Conservation (phyloP, 1,140 invertebrate genomes). For the Heliconius congener region DNA sequence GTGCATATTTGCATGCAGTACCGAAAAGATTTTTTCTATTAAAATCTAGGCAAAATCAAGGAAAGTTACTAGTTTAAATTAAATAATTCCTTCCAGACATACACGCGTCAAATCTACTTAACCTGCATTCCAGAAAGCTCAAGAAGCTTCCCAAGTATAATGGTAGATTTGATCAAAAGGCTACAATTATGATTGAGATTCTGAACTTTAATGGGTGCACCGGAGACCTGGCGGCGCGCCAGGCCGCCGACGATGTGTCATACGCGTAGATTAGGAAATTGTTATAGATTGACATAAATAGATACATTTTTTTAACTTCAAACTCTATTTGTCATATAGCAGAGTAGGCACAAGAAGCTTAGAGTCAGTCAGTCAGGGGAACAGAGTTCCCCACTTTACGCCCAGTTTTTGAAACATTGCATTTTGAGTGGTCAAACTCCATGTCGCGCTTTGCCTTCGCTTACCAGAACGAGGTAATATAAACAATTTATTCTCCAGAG, state of each 20-base stretch:
- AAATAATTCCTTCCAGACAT: conserved; percentile 1
- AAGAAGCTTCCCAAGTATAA: conserved; percentile 21
- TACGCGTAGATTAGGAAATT: conserved; percentile 21
- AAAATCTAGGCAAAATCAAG: background rate
- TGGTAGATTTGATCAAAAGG: conserved; percentile 28
- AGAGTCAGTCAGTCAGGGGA: too few species aligned
- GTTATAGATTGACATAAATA: background rate
- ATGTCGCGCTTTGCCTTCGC: too few species aligned
- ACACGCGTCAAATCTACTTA: conserved; percentile 3
- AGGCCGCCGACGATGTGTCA: conserved; percentile 29
- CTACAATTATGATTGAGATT: conserved; percentile 24
- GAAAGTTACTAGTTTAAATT: background rate
- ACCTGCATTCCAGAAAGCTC: conserved; percentile 29
- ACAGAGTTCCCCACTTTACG: too few species aligned
- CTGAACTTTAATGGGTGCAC: conserved; percentile 35
- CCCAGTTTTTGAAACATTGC: too few species aligned
- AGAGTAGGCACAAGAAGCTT: too few species aligned
- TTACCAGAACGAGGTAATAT: too few species aligned
- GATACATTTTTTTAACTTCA: too few species aligned
- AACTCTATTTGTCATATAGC: too few species aligned
- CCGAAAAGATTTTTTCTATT: background rate
- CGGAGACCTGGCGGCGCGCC: conserved; percentile 34
- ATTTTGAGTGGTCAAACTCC: too few species aligned
- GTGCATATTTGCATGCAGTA: background rate
- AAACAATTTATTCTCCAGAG: too few species aligned